Conservation (phyloP, 2,888 invertebrate species). For the Synergus gifuensis region DNA sequence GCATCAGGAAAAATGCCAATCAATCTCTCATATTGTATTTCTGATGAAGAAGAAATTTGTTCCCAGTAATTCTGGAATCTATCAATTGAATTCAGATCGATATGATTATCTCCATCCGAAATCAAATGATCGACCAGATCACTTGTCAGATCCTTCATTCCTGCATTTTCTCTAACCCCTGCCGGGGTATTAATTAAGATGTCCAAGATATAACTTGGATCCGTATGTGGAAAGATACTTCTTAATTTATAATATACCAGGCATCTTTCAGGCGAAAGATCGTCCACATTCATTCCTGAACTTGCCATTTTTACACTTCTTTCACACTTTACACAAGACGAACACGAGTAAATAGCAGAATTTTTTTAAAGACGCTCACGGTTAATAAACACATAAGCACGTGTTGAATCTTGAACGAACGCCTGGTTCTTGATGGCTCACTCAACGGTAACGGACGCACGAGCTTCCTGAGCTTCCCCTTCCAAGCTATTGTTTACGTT, state of each 20-base stretch:
- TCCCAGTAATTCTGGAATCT: background rate
- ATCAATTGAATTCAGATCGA: background rate
- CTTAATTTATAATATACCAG: conserved; percentile 3
- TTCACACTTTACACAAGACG: background rate
- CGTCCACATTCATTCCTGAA: background rate
- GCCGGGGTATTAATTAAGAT: conserved; percentile 47
- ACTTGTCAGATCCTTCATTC: conserved; percentile 21
- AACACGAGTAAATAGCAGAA: too few species aligned
- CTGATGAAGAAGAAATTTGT: background rate
- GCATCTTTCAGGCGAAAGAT: background rate
- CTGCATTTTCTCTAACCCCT: background rate
- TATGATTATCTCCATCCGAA: background rate
- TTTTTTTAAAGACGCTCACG: too few species aligned
- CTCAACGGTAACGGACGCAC: background rate
- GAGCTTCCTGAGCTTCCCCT: background rate
- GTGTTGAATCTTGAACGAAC: background rate
- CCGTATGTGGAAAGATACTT: conserved; percentile 43
- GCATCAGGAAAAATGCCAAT: conserved; percentile 67
- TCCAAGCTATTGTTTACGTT: background rate
- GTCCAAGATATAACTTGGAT: conserved; percentile 42
- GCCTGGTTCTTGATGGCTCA: too few species aligned
- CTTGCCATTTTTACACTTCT: background rate
- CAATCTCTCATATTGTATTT: conserved; percentile 58
- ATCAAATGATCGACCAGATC: conserved; percentile 23
- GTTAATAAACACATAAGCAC: background rate